Percentiles rank a stretch among this genome's conserved stretches.
Conservation (phyloP, 2,113 vertebrate species). For the Corydoras sp. region DNA sequence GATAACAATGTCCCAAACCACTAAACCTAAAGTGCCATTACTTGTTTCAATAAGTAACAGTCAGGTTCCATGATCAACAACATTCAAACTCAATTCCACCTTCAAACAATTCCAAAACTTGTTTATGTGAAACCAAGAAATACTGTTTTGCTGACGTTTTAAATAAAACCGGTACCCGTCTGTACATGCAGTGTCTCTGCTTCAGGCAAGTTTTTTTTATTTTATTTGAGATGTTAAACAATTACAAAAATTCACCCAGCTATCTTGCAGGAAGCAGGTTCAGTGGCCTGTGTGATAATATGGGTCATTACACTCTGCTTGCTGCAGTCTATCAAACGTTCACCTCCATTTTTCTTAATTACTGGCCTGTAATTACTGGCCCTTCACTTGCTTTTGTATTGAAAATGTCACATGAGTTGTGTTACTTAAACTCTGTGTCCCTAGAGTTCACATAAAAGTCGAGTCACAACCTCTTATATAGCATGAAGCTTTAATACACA, state of each 20-base stretch:
- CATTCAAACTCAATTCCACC: too few species aligned
- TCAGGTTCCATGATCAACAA: too few species aligned
- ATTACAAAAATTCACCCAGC: not conserved
- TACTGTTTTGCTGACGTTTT: too few species aligned
- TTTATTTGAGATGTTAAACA: too few species aligned
- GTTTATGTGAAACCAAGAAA: too few species aligned
- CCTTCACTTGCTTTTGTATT: slow-evolving; percentile 3
- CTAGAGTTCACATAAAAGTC: not conserved
- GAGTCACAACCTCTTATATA: not conserved
- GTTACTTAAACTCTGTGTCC: not conserved
- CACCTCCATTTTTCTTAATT: slow-evolving; percentile 29
- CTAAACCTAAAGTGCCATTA: too few species aligned
- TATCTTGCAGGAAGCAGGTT: slow-evolving; percentile 29
- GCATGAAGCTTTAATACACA: not conserved
- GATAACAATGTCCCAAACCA: too few species aligned
- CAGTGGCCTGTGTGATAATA: slow-evolving; percentile 57
- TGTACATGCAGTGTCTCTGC: too few species aligned
- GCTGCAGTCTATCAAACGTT: slow-evolving; percentile 15
- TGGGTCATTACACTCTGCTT: slow-evolving; percentile 47
- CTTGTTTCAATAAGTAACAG: too few species aligned
- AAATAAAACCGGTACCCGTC: too few species aligned
- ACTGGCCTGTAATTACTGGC: slow-evolving; percentile 34
- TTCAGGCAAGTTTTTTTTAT: too few species aligned
- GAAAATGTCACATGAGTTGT: slow-evolving; percentile 12
- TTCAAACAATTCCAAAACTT: too few species aligned